Evolutionary conservation across 2,888 invertebrate genomes (phyloP), one percentile per base, ranked within the genome.

Genomic region (Hetaerina titia): DNA sequence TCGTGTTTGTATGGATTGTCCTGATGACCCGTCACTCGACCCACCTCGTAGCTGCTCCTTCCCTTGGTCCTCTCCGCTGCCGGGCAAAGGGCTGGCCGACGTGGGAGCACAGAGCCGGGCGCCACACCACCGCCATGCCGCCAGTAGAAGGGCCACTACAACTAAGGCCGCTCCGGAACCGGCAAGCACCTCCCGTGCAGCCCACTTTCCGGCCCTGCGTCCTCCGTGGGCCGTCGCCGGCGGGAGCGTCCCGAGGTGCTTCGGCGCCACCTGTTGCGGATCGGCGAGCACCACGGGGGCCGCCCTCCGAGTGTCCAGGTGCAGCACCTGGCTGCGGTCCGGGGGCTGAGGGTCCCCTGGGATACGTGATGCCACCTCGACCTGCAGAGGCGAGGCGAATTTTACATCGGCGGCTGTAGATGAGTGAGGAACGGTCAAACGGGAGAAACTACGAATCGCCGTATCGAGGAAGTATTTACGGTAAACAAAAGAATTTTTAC

Each of bases 121-220:
- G 81, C 97, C 97, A 96, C 97, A 97, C 96, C 97, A 97, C 96
- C 97, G 97, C 97, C 97, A 97, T 17, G 97, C 97, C 89, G 97
- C 97, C 60, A 97, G 96, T 57, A 98, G 97, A 94, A 98, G 97
- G 15, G 96, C 96, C 96, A 97, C 97, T 95, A 97, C 96, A 31
- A 97, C 95, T 57, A 97, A 96, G 69, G 98, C 98, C 95, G 97
- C 97, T 95, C 97, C 96, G 95, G 97, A 97, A n/a, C 98, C 98
- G 95, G 97, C 96, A 89, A 97, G 97, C 95, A 97, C 96, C 96
- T 98, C 97, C 63, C 11, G 15, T 22, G n/a, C 57, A 94, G 97
- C 97, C 96, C 97, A 97, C 95, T 97, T 97, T 2, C 87, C 58
- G 97, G 89, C 97, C 98, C 58, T 97, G 97, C 95, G 97, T 97